Conservation (phyloP, 2,888 invertebrate species). For the Lumbricus terrestris region DNA sequence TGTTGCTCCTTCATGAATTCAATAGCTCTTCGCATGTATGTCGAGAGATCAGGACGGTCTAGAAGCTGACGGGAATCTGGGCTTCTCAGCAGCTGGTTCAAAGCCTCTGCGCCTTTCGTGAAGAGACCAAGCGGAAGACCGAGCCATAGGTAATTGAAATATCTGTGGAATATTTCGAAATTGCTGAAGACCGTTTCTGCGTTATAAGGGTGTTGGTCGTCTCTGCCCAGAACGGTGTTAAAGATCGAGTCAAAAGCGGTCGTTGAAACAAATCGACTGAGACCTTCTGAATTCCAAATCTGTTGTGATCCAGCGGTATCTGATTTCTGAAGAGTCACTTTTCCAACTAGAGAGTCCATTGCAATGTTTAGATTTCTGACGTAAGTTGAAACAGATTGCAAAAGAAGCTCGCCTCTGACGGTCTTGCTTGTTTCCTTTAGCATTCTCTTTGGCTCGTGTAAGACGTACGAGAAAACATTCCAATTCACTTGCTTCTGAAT, state of each 20-base stretch:
- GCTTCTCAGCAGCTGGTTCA: slow-evolving; percentile 49
- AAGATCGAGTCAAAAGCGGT: slow-evolving; percentile 57
- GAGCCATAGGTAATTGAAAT: slow-evolving; percentile 59
- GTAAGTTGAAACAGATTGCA: slow-evolving; percentile 47
- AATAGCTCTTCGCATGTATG: slow-evolving; percentile 55
- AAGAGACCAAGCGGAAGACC: slow-evolving; percentile 55
- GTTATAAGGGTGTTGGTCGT: slow-evolving; percentile 46
- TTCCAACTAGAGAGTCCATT: slow-evolving; percentile 9
- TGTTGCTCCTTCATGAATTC: slow-evolving; percentile 51
- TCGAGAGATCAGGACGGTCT: slow-evolving; percentile 49
- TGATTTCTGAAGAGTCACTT: background rate
- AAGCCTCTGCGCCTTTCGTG: slow-evolving; percentile 50
- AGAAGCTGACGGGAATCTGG: slow-evolving; percentile 52
- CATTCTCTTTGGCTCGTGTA: slow-evolving; percentile 53
- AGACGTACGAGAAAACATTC: slow-evolving; percentile 57
- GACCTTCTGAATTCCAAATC: slow-evolving; percentile 37
- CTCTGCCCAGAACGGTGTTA: slow-evolving; percentile 57
- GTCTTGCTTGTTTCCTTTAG: slow-evolving; percentile 55
- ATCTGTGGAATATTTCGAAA: slow-evolving; percentile 57
- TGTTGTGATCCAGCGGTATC: background rate
- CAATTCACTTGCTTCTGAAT: slow-evolving; percentile 57
- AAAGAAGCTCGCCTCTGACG: slow-evolving; percentile 50
- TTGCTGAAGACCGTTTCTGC: slow-evolving; percentile 51
- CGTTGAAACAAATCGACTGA: slow-evolving; percentile 49
- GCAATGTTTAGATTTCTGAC: slow-evolving; percentile 47